Evolutionary conservation across 2,888 invertebrate species (phyloP).

Genomic region (Ochlodes sylvanus): DNA sequence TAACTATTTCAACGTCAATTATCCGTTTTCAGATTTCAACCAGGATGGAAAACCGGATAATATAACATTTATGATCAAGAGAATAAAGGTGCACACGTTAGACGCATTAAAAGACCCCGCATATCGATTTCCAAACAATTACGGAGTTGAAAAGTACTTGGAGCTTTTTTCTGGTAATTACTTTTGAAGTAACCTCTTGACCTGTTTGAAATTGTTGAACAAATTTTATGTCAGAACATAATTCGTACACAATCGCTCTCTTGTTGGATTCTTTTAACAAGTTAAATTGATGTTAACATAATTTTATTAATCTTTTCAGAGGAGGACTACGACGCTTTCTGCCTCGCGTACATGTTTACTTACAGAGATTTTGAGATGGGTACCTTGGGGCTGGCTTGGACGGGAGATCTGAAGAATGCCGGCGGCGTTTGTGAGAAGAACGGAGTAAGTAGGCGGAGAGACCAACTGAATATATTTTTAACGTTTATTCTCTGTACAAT

Average conservation of each 20-base stretch:
- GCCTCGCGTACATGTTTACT: slow-evolving; percentile 99
- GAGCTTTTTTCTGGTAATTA: slow-evolving; percentile 96
- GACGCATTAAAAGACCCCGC: slow-evolving; percentile 93
- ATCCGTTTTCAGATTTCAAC: slow-evolving; percentile 91
- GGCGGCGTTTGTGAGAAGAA: slow-evolving; percentile 99
- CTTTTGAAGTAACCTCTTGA: slow-evolving; percentile 21
- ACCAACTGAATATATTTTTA: neutral
- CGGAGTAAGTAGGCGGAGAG: slow-evolving; percentile 87
- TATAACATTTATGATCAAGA: slow-evolving; percentile 97
- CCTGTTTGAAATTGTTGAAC: slow-evolving; percentile 15
- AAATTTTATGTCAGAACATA: slow-evolving; percentile 2
- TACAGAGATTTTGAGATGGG: slow-evolving; percentile 98
- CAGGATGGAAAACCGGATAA: slow-evolving; percentile 96
- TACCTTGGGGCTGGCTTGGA: slow-evolving; percentile 98
- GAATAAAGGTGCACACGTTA: slow-evolving; percentile 96
- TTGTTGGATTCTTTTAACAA: neutral
- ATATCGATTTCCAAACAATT: slow-evolving; percentile 96
- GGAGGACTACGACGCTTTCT: slow-evolving; percentile 99
- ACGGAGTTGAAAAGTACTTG: slow-evolving; percentile 99
- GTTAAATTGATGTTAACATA: slow-evolving; percentile 15
- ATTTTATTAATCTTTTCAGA: slow-evolving; percentile 84
- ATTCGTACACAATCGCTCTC: neutral
- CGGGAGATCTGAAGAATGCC: slow-evolving; percentile 97
- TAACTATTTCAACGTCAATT: neutral
- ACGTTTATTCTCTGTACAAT: neutral